A percentile compares a stretch with the other conserved stretches of the same genome.
phyloP scores from a whole-genome alignment of 2,888 invertebrate species.

The Ormyrus nitidulus region DNA sequence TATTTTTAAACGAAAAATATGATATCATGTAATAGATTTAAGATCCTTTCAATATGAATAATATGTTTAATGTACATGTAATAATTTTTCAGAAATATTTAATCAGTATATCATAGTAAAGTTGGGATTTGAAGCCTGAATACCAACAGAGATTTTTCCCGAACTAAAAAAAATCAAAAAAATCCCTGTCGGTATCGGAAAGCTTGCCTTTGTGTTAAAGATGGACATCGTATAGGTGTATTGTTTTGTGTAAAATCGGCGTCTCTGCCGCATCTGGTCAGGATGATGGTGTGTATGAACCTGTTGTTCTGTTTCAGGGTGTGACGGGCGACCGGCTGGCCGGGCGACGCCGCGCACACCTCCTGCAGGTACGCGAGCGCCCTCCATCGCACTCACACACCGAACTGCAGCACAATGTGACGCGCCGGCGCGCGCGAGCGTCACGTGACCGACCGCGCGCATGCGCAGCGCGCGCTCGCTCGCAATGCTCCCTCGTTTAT shows the following conservation, averaged over 20 bases:
- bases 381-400: conserved; percentile 1
- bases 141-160: conserved; percentile 19
- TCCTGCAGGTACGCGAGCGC: conserved; percentile 68
- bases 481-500: conserved; percentile 24
- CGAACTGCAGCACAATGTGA: conserved; percentile 69
- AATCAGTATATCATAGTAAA: too few species aligned
- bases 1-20: too few species aligned
- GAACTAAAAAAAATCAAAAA: too few species aligned
- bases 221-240: too few species aligned
- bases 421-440: conserved; percentile 30
- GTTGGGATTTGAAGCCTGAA: too few species aligned
- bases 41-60: too few species aligned
- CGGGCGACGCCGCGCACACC: conserved; percentile 75
- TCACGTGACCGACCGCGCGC: conserved; percentile 48
- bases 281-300: conserved; percentile 66
- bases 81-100: too few species aligned
- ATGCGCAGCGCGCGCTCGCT: conserved; percentile 16
- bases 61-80: not conserved
- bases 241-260: too few species aligned
- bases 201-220: too few species aligned
- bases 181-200: too few species aligned
- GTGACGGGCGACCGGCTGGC: conserved; percentile 76
- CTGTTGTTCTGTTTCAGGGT: conserved; percentile 75
- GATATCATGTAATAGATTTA: too few species aligned
- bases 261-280: too few species aligned